These are phyloP conservation scores for Onychomys leucogaster DNA, from an alignment of 2,797 vertebrate genomes.

Conservation along the genomic window DNA sequence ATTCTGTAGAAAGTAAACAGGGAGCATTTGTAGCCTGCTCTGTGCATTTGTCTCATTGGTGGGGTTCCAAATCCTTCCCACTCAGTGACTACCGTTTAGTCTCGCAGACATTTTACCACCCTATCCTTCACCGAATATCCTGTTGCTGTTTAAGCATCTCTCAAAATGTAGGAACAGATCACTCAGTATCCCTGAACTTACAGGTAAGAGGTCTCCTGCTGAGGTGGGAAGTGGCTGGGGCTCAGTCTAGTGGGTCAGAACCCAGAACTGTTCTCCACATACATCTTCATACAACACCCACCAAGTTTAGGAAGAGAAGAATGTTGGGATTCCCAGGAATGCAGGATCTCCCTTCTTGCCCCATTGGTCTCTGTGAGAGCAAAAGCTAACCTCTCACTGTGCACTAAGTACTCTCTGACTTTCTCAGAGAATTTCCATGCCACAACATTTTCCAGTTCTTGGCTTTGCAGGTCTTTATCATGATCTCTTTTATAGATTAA, in stretches of 20 bases:
- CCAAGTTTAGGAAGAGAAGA: background rate
- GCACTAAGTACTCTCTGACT: background rate
- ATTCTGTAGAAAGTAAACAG: background rate
- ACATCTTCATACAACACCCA: background rate
- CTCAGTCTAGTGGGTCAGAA: background rate
- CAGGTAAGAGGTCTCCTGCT: background rate
- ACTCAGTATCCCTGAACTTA: background rate
- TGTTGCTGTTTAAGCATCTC: background rate
- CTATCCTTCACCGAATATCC: background rate
- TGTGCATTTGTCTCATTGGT: background rate
- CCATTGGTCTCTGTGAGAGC: background rate
- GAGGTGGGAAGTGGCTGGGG: background rate
- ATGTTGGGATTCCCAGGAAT: background rate
- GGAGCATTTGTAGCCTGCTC: background rate
- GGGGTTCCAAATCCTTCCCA: conserved; percentile 1
- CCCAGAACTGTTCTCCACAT: background rate
- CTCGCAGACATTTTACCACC: background rate
- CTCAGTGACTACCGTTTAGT: background rate
- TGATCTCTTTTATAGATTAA: background rate
- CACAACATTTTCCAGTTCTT: background rate
- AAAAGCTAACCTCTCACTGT: background rate
- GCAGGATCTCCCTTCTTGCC: background rate
- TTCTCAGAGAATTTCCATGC: background rate
- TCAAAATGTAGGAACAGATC: background rate
- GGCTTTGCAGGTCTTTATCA: background rate